Base-by-base conservation (phyloP, 2,797 vertebrate genomes). In the Sus cebifrons region DNA sequence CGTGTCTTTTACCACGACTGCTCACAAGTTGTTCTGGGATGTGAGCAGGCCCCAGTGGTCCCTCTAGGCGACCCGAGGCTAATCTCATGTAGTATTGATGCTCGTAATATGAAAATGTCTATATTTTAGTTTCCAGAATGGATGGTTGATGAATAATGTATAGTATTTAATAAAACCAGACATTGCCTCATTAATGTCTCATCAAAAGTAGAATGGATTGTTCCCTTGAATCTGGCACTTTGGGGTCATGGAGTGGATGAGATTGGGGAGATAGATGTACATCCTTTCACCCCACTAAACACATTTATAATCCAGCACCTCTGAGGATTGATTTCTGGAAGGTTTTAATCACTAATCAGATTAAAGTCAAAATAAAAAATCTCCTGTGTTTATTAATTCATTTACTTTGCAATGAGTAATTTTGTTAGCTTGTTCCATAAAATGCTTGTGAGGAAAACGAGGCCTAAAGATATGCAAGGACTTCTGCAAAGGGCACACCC, bases 91-190 rank as follows among this genome's bases (percentile, higher is more conserved):
- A 97, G 93, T 97, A 97, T 98, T 98, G 97, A 98, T 98, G 97
- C 96, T 97, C 60, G 70, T 97, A 97, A 98, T 98, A 98, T 98
- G 97, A 98, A 97, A 98, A 98, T 97, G 97, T 98, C 97, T 98
- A 97, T 98, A 98, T 97, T 98, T 98, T 97, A 97, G 96, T 96
- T 94, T 96, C 96, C 56, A 94, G 95, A 97, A 97, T 94, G 93
- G 96, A 97, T 82, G 89, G 96, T 70, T 89, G 82, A 98, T 98
- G 96, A 98, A 98, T 97, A 97, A 98, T 97, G 93, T 65, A 97
- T 97, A 87, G 92, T 71, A 96, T 97, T 97, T 98, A 98, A 98
- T 97, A 97, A 97, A 97, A 96, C 95, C 91, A 98, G 97, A 96
- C 97, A 90, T 71, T 68, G 95, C 94, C 96, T 97, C 95, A 96